Evolutionary conservation across 2,797 vertebrate genomes (phyloP).

Genomic region (Chelmon rostratus): DNA sequence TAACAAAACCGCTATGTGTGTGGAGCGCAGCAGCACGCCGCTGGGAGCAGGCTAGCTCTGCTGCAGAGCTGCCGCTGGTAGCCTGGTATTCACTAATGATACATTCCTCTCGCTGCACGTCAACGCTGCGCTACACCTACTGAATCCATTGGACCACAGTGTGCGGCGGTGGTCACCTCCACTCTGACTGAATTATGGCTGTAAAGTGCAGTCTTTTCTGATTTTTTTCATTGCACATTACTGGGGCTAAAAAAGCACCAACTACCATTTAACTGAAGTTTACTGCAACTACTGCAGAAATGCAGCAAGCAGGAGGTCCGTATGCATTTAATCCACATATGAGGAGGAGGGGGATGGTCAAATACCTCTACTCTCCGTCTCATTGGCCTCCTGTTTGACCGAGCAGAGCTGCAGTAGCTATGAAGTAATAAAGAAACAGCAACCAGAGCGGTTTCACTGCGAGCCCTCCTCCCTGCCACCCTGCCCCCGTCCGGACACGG

Average conservation of each 20-base stretch:
- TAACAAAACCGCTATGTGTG: constrained; percentile 55
- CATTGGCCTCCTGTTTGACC: constrained; percentile 21
- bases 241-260: not conserved
- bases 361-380: constrained; percentile 30
- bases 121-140: constrained; percentile 56
- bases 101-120: constrained; percentile 75
- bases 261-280: not conserved
- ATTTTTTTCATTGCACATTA: not conserved
- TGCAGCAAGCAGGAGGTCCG: not conserved
- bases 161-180: constrained; percentile 19
- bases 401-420: constrained; percentile 19
- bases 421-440: constrained; percentile 38
- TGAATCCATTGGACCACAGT: constrained; percentile 17
- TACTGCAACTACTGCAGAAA: not conserved
- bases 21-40: constrained; percentile 33
- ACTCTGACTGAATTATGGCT: constrained; percentile 12
- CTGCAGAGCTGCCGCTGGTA: constrained; percentile 53
- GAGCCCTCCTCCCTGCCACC: constrained; percentile 21
- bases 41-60: constrained; percentile 51
- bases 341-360: constrained; percentile 7
- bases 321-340: constrained; percentile 9
- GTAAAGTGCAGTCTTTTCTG: constrained; percentile 12
- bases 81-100: constrained; percentile 72
- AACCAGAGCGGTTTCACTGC: constrained; percentile 31
- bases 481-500: constrained; percentile 41